Conservation (phyloP, 2,797 vertebrate species). For the Notolepis coatsorum region DNA sequence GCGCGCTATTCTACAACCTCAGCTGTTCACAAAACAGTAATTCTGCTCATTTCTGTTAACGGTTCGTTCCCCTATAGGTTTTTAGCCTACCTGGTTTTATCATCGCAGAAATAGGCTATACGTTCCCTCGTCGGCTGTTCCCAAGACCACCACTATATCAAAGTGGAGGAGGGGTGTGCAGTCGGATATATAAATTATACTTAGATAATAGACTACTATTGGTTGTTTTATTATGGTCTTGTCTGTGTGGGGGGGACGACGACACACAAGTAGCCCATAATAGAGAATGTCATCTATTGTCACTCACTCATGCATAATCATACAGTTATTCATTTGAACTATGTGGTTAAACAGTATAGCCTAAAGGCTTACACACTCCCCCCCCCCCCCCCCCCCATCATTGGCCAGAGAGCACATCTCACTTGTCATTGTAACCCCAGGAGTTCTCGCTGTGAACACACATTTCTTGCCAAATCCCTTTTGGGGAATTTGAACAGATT, state of each 20-base stretch:
- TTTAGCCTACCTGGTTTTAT: slow-evolving; percentile 37
- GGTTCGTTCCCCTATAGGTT: background rate
- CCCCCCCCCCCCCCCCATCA: slow-evolving; percentile 22
- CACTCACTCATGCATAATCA: too few relatives aligned
- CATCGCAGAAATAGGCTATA: slow-evolving; percentile 49
- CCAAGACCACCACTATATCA: slow-evolving; percentile 57
- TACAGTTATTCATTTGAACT: background rate
- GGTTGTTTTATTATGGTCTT: slow-evolving; percentile 16
- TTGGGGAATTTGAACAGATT: slow-evolving; percentile 74
- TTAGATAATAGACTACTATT: slow-evolving; percentile 40
- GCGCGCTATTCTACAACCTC: slow-evolving; percentile 8
- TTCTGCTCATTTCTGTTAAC: slow-evolving; percentile 35
- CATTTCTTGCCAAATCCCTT: slow-evolving; percentile 76
- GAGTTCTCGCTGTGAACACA: slow-evolving; percentile 57
- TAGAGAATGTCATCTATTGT: background rate
- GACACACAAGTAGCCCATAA: background rate
- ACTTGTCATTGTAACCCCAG: slow-evolving; percentile 60
- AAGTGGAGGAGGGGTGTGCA: slow-evolving; percentile 71
- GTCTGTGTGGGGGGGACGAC: too few relatives aligned
- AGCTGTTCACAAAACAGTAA: slow-evolving; percentile 25
- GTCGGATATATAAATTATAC: slow-evolving; percentile 51
- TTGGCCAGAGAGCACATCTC: slow-evolving; percentile 39
- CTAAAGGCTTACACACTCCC: background rate
- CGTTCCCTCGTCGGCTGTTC: slow-evolving; percentile 58
- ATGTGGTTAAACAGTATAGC: background rate